These are phyloP conservation scores for Watsonalla cultraria DNA, from an alignment of 2,888 invertebrate genomes.

Conservation along the genomic window DNA sequence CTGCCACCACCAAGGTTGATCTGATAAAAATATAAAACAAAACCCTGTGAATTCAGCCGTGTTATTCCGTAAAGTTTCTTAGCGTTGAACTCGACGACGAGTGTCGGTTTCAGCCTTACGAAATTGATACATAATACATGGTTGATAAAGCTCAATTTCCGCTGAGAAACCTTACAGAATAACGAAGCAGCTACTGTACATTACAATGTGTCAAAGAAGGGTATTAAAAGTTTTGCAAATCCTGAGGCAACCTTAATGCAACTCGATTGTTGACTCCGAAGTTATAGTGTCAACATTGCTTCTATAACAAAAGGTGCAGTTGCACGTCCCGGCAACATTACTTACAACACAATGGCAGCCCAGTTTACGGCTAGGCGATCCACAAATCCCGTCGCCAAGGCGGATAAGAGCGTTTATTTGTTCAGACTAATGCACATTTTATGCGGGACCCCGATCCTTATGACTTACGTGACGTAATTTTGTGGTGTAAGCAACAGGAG, in stretches of 20 bases:
- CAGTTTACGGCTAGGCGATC: slow-evolving; percentile 42
- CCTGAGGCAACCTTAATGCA: background rate
- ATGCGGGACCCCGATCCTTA: slow-evolving; percentile 65
- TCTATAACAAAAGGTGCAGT: background rate
- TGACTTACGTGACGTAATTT: slow-evolving; percentile 66
- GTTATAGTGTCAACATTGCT: background rate
- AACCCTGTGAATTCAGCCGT: too few species aligned
- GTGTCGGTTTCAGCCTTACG: too few species aligned
- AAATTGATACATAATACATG: too few species aligned
- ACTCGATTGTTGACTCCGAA: background rate
- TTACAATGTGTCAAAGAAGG: too few species aligned
- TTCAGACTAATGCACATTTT: slow-evolving; percentile 75
- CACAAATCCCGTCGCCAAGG: slow-evolving; percentile 57
- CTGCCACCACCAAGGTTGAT: too few species aligned
- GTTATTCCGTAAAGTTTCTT: too few species aligned
- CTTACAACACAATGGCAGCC: slow-evolving; percentile 31
- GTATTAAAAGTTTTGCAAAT: too few species aligned
- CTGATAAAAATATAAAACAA: too few species aligned
- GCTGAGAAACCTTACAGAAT: too few species aligned
- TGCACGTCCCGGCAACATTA: slow-evolving; percentile 1
- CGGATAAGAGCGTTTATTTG: slow-evolving; percentile 73
- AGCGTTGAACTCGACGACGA: too few species aligned
- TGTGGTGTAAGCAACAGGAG: slow-evolving; percentile 21
- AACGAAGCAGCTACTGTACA: too few species aligned
- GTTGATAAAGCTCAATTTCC: too few species aligned